These are phyloP conservation scores for Grus americana DNA, from an alignment of 2,113 vertebrate species.

Conservation along the genomic window DNA sequence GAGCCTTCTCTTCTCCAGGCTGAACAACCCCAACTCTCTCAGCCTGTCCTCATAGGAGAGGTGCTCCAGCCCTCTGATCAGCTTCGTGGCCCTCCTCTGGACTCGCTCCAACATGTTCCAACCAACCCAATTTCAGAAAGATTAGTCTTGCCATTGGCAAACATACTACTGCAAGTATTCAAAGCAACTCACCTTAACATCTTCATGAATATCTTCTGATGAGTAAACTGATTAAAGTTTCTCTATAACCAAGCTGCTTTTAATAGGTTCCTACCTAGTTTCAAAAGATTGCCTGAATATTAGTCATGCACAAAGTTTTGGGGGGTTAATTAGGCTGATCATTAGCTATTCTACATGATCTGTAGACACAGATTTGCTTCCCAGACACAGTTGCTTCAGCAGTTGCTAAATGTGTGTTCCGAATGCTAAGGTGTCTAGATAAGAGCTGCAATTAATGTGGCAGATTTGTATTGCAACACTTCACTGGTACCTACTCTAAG, in stretches of 20 bases:
- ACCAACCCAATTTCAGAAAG: not conserved
- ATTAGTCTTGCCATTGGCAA: slow-evolving; percentile 23
- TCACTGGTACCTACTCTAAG: not conserved
- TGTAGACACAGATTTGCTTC: slow-evolving; percentile 10
- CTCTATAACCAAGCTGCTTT: slow-evolving; percentile 22
- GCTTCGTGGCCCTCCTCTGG: no score
- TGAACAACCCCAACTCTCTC: no score
- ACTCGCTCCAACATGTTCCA: not conserved
- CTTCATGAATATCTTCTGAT: slow-evolving; percentile 14
- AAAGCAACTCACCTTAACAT: not conserved
- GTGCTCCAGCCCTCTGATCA: no score
- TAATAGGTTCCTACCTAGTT: slow-evolving; percentile 25
- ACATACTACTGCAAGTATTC: not conserved
- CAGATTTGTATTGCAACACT: not conserved
- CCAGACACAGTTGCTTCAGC: not conserved
- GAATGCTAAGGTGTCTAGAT: not conserved
- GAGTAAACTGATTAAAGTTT: slow-evolving; percentile 13
- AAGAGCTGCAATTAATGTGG: not conserved
- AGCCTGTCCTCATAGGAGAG: no score
- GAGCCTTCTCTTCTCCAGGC: no score
- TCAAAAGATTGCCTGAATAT: slow-evolving; percentile 47
- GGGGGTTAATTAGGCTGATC: slow-evolving; percentile 65
- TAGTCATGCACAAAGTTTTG: slow-evolving; percentile 38
- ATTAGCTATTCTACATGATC: slow-evolving; percentile 57
- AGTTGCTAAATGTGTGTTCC: not conserved